Evolutionary conservation across 2,888 invertebrate species (phyloP), one percentile per base, ranked within the genome.

Genomic region (Bellardia bayeri): DNA sequence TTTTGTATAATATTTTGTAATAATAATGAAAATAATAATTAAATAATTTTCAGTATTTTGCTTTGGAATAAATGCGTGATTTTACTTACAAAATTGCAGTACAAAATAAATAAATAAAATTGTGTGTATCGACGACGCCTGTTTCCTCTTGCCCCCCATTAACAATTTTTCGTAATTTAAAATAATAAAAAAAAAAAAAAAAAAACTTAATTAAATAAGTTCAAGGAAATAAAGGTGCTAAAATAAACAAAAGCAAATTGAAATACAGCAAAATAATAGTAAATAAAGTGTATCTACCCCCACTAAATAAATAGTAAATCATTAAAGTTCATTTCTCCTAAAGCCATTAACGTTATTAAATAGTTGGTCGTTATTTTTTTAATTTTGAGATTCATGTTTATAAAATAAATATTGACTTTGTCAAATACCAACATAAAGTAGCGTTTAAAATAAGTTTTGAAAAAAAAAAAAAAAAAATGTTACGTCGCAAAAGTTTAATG

Each of bases 221-320:
- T 87, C 87, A 84, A 84, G 87, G 87, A 81, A 87, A 81, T 69
- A 71, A 74, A 84, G 84, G 87, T 87, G 87, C 82, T 87, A 84
- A 87, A 87, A 78, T 84, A 51, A 87, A 83, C 51, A 87, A 69
- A 42, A 64, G 40, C n/a, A 71, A 71, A 78, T 40, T 9, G 14
- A 76, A 82, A 74, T 42, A 5, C 68, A 76, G 42, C 51, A 68
- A 63, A 63, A 45, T 58, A 49, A 56, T 23, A 61, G 49, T 61
- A 54, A 78, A 42, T 54, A 63, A 16, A 64, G 16, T 66, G 42
- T n/a, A 71, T 33, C 6, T 33, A 42, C 56, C 16, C 8, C 63
- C 42, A 40, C 7, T 51, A 64, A 68, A 74, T 13, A 66, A 61
- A 61, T 33, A 75, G 30, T 37, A 42, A 82, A 63, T 51, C 61